These are phyloP conservation scores for Drosophila willistoni DNA, from an alignment of 1,140 invertebrate genomes.

Conservation along the genomic window DNA sequence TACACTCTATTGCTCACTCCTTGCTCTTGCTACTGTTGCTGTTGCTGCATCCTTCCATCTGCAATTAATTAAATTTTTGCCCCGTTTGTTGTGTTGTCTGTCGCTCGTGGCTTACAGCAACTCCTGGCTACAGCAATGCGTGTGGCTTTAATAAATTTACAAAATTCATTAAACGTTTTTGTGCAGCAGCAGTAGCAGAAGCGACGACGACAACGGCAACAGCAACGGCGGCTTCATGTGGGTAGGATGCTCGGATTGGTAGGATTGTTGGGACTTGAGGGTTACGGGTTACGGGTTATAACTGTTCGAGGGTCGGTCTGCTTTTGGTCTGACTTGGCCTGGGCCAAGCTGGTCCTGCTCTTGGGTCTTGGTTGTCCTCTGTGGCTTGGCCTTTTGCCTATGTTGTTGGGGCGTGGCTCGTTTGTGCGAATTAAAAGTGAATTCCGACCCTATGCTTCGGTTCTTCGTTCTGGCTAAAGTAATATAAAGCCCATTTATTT, in stretches of 20 bases:
- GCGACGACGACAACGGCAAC: neutral
- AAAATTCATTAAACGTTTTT: conserved; percentile 69
- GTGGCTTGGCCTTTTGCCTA: conserved; percentile 6
- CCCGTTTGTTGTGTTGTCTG: conserved; percentile 32
- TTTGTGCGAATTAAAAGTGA: conserved; percentile 39
- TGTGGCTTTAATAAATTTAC: conserved; percentile 76
- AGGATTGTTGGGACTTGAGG: neutral
- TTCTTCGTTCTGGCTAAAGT: conserved; percentile 15
- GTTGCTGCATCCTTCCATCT: conserved; percentile 54
- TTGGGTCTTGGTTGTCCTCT: neutral
- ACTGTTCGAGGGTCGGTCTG: too few species aligned
- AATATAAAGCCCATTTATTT: conserved; percentile 50
- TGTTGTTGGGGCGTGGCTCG: conserved; percentile 24
- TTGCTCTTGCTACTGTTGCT: conserved; percentile 14
- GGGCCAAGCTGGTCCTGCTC: too few species aligned
- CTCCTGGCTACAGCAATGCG: conserved; percentile 41
- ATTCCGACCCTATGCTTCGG: conserved; percentile 13
- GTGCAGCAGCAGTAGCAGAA: conserved; percentile 42
- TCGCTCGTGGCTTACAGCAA: conserved; percentile 18
- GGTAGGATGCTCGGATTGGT: neutral
- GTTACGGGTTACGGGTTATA: too few species aligned
- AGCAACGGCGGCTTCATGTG: neutral
- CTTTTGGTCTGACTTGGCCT: neutral
- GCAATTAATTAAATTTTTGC: conserved; percentile 79
- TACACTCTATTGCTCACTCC: neutral